These are phyloP conservation scores for Tolypeutes matacus DNA, from an alignment of 2,797 vertebrate species.

Conservation along the genomic window DNA sequence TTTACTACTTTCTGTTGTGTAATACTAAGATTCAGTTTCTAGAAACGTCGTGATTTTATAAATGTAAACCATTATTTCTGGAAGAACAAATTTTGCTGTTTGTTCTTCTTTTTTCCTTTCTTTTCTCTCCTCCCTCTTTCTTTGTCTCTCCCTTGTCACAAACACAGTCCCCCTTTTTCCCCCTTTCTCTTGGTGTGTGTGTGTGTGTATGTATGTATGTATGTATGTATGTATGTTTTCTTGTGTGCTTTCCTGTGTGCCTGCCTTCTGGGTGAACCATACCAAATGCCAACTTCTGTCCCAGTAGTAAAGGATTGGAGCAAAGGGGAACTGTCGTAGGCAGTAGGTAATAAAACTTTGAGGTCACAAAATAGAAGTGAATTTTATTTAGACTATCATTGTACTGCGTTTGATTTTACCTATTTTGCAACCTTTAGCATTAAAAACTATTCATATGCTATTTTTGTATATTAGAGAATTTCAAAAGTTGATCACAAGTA, in stretches of 20 bases:
- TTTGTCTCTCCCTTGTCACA: slow-evolving; percentile 49
- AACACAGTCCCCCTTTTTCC: neutral
- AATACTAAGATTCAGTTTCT: slow-evolving; percentile 75
- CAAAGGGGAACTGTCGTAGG: slow-evolving; percentile 12
- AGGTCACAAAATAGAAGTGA: slow-evolving; percentile 25
- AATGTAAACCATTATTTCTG: slow-evolving; percentile 66
- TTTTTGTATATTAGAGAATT: slow-evolving; percentile 61
- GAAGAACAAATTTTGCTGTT: slow-evolving; percentile 48
- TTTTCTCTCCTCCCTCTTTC: neutral
- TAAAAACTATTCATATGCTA: neutral
- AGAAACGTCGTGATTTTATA: slow-evolving; percentile 63
- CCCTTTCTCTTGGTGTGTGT: neutral
- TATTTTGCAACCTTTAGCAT: slow-evolving; percentile 9
- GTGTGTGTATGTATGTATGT: neutral
- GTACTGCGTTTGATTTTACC: neutral
- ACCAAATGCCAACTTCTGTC: slow-evolving; percentile 46
- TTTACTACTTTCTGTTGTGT: slow-evolving; percentile 79
- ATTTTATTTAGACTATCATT: slow-evolving; percentile 37
- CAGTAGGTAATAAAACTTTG: slow-evolving; percentile 47
- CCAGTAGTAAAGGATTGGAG: slow-evolving; percentile 36
- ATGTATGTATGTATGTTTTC: neutral
- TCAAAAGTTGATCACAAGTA: slow-evolving; percentile 12
- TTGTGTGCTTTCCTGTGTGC: slow-evolving; percentile 36
- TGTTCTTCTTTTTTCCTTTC: neutral
- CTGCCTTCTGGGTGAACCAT: slow-evolving; percentile 56